These are phyloP conservation scores for Todiramphus chloris DNA, from an alignment of 2,113 vertebrate genomes.

Conservation along the genomic window DNA sequence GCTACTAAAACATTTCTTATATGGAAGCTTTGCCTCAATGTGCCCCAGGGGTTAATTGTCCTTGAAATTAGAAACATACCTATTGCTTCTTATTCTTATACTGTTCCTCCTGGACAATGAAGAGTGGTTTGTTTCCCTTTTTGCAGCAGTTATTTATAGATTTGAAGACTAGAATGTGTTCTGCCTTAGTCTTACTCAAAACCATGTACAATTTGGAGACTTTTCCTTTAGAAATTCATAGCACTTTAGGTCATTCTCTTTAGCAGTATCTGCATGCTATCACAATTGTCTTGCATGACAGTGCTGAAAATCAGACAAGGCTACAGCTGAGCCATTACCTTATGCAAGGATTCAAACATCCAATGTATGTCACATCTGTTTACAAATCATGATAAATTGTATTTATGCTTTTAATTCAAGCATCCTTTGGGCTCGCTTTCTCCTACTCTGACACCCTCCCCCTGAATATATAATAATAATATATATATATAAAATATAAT, in stretches of 20 bases:
- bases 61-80: background rate
- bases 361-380: background rate
- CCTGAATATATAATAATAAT: background rate
- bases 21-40: background rate
- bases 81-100: background rate
- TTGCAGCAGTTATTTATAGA: background rate
- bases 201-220: background rate
- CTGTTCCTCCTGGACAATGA: background rate
- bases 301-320: background rate
- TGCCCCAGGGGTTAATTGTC: background rate
- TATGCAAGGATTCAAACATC: background rate
- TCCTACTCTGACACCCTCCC: background rate
- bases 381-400: background rate
- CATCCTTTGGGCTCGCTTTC: background rate
- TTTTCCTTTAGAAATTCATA: background rate
- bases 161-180: background rate
- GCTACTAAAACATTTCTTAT: background rate
- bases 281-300: background rate
- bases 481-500: too few species aligned
- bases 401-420: background rate
- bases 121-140: background rate
- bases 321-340: background rate
- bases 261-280: background rate
- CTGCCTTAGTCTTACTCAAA: background rate
- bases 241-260: background rate